These are phyloP conservation scores for Menidia menidia DNA, from an alignment of 2,797 vertebrate species.

Conservation along the genomic window DNA sequence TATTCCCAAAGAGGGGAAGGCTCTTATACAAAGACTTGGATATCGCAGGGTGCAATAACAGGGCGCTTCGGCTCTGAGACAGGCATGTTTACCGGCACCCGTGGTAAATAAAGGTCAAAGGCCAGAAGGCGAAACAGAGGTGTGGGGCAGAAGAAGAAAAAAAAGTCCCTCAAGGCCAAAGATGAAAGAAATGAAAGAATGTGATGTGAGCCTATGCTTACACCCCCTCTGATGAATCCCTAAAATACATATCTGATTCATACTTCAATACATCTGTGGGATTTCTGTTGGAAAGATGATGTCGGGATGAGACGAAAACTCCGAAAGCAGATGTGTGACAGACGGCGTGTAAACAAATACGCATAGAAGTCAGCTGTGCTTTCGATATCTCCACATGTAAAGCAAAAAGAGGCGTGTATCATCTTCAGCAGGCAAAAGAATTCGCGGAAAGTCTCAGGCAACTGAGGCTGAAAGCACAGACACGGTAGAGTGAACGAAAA, in stretches of 20 bases:
- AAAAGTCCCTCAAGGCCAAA: neutral
- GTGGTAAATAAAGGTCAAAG: conserved; percentile 27
- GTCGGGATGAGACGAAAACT: neutral
- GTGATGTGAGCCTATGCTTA: too few relatives aligned
- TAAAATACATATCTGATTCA: neutral
- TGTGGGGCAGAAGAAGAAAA: neutral
- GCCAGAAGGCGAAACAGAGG: conserved; percentile 1
- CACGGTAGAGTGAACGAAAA: conserved; percentile 3
- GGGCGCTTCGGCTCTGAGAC: neutral
- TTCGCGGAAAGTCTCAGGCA: too few relatives aligned
- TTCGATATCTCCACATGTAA: neutral
- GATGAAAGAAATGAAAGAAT: too few relatives aligned
- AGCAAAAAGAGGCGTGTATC: neutral
- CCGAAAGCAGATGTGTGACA: neutral
- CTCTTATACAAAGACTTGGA: neutral
- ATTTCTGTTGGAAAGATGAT: neutral
- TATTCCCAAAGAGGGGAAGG: conserved; percentile 17
- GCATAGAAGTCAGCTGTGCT: neutral
- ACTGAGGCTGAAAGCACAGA: neutral
- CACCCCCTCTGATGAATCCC: too few relatives aligned
- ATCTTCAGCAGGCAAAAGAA: neutral
- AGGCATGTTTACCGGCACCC: neutral
- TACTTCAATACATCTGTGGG: neutral
- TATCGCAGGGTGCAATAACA: neutral
- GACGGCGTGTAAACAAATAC: neutral